Percentiles rank a stretch among this genome's conserved stretches.
phyloP scores from a whole-genome alignment of 2,113 vertebrate genomes.

The Nanger granti region DNA sequence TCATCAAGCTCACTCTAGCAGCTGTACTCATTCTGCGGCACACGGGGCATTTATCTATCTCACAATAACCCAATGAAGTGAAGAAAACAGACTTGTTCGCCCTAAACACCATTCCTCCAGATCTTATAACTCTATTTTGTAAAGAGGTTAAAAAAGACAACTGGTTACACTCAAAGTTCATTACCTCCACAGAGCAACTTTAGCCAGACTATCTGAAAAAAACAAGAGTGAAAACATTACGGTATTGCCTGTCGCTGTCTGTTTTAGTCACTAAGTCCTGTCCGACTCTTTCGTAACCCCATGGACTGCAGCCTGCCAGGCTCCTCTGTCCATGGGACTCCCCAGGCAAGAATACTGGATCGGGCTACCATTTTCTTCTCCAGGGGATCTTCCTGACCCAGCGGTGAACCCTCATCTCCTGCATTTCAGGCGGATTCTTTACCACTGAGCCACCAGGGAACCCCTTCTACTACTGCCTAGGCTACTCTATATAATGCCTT shows the following conservation, averaged over 20 bases:
- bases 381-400: background rate
- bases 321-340: background rate
- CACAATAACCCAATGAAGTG: background rate
- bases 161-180: background rate
- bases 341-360: background rate
- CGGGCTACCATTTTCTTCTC: background rate
- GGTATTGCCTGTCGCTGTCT: background rate
- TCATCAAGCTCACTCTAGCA: background rate
- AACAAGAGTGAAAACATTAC: slow-evolving; percentile 22
- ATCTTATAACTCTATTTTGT: background rate
- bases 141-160: background rate
- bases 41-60: background rate
- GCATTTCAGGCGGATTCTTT: background rate
- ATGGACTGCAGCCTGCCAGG: background rate
- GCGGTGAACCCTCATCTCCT: background rate
- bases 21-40: background rate
- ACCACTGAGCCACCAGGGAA: background rate
- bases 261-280: background rate
- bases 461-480: background rate
- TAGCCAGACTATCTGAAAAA: slow-evolving; percentile 1
- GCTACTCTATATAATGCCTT: background rate
- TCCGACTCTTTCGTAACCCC: background rate
- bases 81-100: background rate
- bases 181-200: background rate
- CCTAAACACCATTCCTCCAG: background rate